Conservation (phyloP, 2,888 invertebrate genomes). For the Diabrotica balteata region DNA sequence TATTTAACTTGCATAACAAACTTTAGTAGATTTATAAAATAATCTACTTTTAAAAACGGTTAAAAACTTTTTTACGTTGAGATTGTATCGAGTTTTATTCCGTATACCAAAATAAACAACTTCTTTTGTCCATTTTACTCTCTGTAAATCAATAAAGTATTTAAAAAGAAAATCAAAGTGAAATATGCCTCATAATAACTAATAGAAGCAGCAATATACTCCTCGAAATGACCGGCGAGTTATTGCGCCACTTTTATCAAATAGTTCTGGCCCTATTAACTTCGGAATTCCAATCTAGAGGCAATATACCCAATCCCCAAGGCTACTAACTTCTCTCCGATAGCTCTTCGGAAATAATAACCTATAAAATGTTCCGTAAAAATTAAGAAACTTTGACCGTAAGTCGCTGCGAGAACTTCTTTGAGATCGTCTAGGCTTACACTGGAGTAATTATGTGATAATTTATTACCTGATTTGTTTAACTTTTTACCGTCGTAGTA, state of each 20-base stretch:
- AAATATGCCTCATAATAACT: not conserved
- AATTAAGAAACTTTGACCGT: constrained; percentile 18
- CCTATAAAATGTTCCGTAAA: constrained; percentile 10
- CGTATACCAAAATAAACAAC: too few species aligned
- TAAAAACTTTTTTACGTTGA: too few species aligned
- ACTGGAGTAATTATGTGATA: too few species aligned
- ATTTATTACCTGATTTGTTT: too few species aligned
- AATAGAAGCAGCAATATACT: constrained; percentile 1
- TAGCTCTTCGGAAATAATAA: constrained; percentile 17
- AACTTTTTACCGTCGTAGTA: too few species aligned
- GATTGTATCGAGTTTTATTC: too few species aligned
- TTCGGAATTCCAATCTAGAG: constrained; percentile 14
- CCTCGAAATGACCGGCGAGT: not conserved
- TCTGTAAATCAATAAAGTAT: too few species aligned
- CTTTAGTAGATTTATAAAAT: too few species aligned
- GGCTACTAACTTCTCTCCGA: constrained; percentile 10
- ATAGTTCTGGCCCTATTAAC: constrained; percentile 10
- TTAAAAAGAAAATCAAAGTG: not conserved
- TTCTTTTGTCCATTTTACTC: too few species aligned
- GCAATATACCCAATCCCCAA: constrained; percentile 13
- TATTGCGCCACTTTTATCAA: constrained; percentile 8
- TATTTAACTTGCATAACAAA: too few species aligned
- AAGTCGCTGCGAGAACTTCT: not conserved
- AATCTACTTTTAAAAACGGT: too few species aligned
- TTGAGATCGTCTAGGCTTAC: not conserved